Evolutionary conservation across 1,140 invertebrate species (phyloP).

Genomic region (Scaptomyza pallida): DNA sequence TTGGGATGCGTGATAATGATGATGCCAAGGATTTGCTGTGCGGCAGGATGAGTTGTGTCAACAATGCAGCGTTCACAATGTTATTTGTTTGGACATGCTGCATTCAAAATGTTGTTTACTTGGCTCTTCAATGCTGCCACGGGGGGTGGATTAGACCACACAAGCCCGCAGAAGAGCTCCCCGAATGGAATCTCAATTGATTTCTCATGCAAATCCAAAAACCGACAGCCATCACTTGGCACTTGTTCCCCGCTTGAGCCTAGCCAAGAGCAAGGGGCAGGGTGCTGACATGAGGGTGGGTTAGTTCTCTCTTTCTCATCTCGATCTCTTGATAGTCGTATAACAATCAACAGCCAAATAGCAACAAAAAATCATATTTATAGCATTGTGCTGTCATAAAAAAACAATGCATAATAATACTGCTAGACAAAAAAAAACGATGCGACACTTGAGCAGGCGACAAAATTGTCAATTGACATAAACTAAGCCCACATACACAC

Average conservation of each 20-base stretch:
- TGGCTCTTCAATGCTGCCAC: conserved; percentile 16
- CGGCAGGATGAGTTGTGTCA: conserved; percentile 29
- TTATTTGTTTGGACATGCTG: conserved; percentile 49
- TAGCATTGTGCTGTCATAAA: conserved; percentile 64
- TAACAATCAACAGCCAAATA: conserved; percentile 69
- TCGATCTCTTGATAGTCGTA: conserved; percentile 39
- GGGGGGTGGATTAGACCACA: conserved; percentile 14
- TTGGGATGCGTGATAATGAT: conserved; percentile 46
- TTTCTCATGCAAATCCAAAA: conserved; percentile 43
- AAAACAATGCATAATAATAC: conserved; percentile 43
- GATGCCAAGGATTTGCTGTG: conserved; percentile 54
- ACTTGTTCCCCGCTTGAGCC: conserved; percentile 35
- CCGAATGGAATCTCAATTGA: conserved; percentile 57
- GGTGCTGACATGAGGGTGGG: conserved; percentile 18
- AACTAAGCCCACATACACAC: conserved; percentile 19
- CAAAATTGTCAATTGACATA: conserved; percentile 45
- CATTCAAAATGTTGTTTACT: conserved; percentile 49
- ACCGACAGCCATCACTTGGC: conserved; percentile 45
- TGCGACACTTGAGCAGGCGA: conserved; percentile 21
- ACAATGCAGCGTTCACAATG: conserved; percentile 27
- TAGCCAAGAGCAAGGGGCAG: neutral
- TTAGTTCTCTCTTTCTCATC: neutral
- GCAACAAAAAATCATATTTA: conserved; percentile 67
- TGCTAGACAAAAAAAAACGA: conserved; percentile 22
- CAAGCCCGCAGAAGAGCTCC: conserved; percentile 21